Percentiles rank a stretch among this genome's conserved stretches.
These are phyloP conservation scores for Mactromeris polynyma DNA, from an alignment of 2,888 invertebrate genomes.

Conservation along the genomic window DNA sequence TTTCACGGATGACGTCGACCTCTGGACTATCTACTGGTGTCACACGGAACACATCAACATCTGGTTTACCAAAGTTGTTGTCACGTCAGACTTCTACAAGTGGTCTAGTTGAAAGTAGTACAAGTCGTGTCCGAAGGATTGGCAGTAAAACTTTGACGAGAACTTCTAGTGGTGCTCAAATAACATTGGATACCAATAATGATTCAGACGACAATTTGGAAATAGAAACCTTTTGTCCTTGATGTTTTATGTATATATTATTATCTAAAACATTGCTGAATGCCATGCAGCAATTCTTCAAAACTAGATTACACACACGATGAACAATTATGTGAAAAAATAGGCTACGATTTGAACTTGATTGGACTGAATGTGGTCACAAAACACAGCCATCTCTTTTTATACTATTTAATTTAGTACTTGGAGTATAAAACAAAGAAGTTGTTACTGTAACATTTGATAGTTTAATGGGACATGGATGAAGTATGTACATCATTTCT, in stretches of 20 bases:
- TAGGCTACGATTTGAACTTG: not conserved
- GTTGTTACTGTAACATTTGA: too few relatives aligned
- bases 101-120: conserved; percentile 30
- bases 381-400: not conserved
- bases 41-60: conserved; percentile 35
- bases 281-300: not conserved
- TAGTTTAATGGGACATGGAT: too few relatives aligned
- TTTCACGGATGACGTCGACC: conserved; percentile 53
- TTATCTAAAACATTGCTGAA: not conserved
- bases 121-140: not conserved
- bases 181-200: not conserved
- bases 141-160: conserved; percentile 5
- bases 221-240: conserved; percentile 18
- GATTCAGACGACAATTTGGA: conserved; percentile 33
- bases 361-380: not conserved
- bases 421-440: too few relatives aligned
- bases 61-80: conserved; percentile 34
- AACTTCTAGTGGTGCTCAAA: conserved; percentile 17
- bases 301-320: not conserved
- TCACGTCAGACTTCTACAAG: conserved; percentile 56
- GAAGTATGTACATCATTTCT: too few relatives aligned
- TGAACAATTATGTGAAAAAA: not conserved
- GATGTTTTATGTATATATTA: not conserved
- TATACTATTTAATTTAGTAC: not conserved
- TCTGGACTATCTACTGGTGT: conserved; percentile 32